These are phyloP conservation scores for Podarcis raffonei DNA, from an alignment of 2,113 vertebrate species.

Conservation along the genomic window DNA sequence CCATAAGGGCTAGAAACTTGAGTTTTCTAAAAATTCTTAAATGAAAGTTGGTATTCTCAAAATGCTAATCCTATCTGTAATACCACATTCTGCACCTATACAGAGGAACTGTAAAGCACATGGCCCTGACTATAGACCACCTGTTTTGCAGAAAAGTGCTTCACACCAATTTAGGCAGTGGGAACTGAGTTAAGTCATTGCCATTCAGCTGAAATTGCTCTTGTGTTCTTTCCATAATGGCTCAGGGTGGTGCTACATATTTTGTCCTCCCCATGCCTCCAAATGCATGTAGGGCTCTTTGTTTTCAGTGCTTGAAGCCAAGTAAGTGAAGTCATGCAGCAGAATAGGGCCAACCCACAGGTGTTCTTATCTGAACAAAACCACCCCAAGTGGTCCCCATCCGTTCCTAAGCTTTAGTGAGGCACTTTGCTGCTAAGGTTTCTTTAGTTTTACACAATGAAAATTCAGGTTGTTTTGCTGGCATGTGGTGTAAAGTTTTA, in stretches of 20 bases:
- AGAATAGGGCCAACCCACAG: constrained; percentile 13
- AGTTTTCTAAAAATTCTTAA: background rate
- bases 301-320: background rate
- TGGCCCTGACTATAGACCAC: background rate
- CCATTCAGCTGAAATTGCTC: constrained; percentile 28
- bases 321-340: constrained; percentile 3
- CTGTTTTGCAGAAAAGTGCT: background rate
- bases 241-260: constrained; percentile 20
- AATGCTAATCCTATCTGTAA: background rate
- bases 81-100: background rate
- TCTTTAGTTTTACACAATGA: constrained; percentile 7
- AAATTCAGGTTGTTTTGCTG: background rate
- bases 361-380: constrained; percentile 5
- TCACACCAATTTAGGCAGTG: background rate
- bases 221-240: background rate
- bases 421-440: background rate
- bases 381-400: background rate
- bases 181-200: constrained; percentile 11
- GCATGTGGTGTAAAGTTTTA: background rate
- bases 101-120: background rate
- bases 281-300: constrained; percentile 12
- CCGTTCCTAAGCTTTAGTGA: background rate
- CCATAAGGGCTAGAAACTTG: background rate
- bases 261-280: constrained; percentile 24
- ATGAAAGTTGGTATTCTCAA: background rate